Evolutionary conservation across 2,797 vertebrate genomes (phyloP).

Genomic region (Muraenolepis orangiensis): DNA sequence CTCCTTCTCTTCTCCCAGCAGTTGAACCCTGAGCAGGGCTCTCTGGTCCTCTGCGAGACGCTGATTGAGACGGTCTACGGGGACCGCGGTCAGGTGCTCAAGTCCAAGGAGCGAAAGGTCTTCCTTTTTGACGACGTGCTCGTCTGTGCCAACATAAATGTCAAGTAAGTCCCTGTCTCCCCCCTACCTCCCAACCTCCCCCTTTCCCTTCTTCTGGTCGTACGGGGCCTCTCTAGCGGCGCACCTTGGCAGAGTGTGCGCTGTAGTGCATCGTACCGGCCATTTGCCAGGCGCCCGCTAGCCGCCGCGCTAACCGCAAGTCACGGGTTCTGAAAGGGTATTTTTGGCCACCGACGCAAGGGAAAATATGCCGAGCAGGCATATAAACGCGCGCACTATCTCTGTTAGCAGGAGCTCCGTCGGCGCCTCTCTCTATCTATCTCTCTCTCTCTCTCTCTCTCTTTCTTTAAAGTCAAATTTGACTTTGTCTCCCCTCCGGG

Average conservation of each 20-base stretch:
- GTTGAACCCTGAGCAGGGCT: slow-evolving; percentile 86
- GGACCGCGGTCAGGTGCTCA: slow-evolving; percentile 91
- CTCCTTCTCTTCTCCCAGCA: no score
- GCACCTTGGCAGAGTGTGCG: slow-evolving; percentile 20
- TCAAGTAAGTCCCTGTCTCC: slow-evolving; percentile 82
- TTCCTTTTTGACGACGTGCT: slow-evolving; percentile 91
- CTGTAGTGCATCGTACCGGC: neutral
- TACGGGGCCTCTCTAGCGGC: slow-evolving; percentile 15
- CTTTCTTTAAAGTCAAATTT: slow-evolving; percentile 52
- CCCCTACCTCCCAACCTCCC: neutral
- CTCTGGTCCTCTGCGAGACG: slow-evolving; percentile 91
- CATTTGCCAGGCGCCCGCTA: neutral
- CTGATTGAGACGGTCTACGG: slow-evolving; percentile 91
- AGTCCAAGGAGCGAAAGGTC: slow-evolving; percentile 93
- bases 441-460: no score
- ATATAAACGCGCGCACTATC: slow-evolving; percentile 49
- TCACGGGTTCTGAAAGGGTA: slow-evolving; percentile 46
- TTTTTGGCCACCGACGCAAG: slow-evolving; percentile 44
- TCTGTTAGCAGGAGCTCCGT: slow-evolving; percentile 65
- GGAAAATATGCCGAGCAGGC: slow-evolving; percentile 58
- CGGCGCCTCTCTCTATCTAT: no score
- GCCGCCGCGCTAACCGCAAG: slow-evolving; percentile 11
- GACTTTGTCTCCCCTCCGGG: no score
- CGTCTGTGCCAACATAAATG: slow-evolving; percentile 94
- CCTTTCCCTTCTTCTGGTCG: neutral